A percentile compares a stretch with the other conserved stretches of the same genome.
These are phyloP conservation scores for Rutilus rutilus DNA, from an alignment of 2,113 vertebrate genomes.

Conservation along the genomic window DNA sequence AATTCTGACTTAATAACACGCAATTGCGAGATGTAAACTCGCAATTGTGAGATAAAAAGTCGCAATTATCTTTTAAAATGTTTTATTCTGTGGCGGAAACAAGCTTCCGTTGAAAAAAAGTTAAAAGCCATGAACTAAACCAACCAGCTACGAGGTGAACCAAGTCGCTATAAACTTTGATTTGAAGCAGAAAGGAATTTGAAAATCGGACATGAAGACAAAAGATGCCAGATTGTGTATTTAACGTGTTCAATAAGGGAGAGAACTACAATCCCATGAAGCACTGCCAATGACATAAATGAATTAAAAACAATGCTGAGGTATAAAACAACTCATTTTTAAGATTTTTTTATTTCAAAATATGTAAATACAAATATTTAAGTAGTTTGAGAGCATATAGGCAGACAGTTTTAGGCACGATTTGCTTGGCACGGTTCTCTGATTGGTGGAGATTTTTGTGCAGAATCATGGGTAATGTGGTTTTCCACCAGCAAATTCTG, in stretches of 20 bases:
- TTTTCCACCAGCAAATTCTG: background rate
- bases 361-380: background rate
- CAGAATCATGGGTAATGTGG: background rate
- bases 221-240: background rate
- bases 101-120: no score
- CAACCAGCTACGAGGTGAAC: background rate
- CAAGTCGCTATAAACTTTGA: background rate
- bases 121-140: background rate
- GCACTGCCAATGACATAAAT: background rate
- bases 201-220: background rate
- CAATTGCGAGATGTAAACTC: no score
- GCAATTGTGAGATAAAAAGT: no score
- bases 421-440: background rate
- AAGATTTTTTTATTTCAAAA: background rate
- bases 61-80: no score
- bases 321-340: background rate
- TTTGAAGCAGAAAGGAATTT: background rate
- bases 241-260: background rate
- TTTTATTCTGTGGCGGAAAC: no score
- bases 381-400: background rate
- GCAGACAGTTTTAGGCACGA: no score
- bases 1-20: no score
- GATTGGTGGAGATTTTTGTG: background rate
- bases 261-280: background rate
- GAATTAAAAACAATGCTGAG: background rate